Evolutionary conservation across 2,113 vertebrate genomes (phyloP).

Genomic region (Probosciger aterrimus): DNA sequence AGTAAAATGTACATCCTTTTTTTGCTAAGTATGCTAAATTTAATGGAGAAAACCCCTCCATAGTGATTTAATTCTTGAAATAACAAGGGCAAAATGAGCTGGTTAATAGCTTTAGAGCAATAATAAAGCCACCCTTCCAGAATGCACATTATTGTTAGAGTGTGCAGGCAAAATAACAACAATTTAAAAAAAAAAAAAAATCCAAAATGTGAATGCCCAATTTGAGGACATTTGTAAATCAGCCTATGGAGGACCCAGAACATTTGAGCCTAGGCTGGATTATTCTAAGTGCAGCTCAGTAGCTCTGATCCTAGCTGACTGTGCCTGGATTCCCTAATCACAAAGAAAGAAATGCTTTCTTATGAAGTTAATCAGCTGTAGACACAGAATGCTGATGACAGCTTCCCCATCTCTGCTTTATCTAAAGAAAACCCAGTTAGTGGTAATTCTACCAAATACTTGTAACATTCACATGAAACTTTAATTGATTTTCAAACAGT

Average conservation of each 20-base stretch:
- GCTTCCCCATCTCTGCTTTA: conserved; percentile 74
- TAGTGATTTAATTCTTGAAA: conserved; percentile 60
- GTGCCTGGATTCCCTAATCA: conserved; percentile 75
- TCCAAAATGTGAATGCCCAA: conserved; percentile 24
- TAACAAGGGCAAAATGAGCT: conserved; percentile 41
- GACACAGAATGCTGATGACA: conserved; percentile 79
- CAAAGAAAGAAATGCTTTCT: conserved; percentile 77
- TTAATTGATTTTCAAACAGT: conserved; percentile 87
- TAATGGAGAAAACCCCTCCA: conserved; percentile 64
- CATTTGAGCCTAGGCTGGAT: conserved; percentile 59
- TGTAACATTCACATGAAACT: conserved; percentile 90
- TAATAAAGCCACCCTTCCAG: conserved; percentile 46
- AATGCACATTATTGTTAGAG: conserved; percentile 47
- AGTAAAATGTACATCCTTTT: conserved; percentile 79
- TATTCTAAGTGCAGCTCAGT: conserved; percentile 66
- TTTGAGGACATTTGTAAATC: conserved; percentile 61
- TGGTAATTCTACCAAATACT: conserved; percentile 83
- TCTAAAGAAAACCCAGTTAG: conserved; percentile 85
- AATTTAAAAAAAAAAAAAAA: background rate
- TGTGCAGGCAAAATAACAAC: conserved; percentile 24
- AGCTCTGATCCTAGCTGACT: conserved; percentile 74
- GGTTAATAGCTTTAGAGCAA: conserved; percentile 52
- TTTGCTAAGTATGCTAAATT: conserved; percentile 68
- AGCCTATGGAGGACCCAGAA: conserved; percentile 34
- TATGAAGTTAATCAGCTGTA: conserved; percentile 82